Evolutionary conservation across 2,797 vertebrate species (phyloP), one percentile per base, ranked within the genome.

Genomic region (Acanthopagrus latus): DNA sequence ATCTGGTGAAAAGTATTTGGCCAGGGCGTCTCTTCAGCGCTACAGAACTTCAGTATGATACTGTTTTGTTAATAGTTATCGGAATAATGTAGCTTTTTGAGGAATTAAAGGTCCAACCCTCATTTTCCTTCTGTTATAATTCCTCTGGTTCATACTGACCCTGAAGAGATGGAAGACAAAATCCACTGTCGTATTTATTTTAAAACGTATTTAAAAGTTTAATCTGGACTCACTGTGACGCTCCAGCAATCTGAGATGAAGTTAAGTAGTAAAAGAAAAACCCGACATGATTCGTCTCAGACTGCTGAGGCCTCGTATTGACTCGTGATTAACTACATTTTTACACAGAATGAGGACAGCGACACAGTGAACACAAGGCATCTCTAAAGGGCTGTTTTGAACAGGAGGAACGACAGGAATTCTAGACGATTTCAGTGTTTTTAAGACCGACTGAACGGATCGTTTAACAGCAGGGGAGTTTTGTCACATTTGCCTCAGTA

Each of bases 401-500:
- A 67, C 10, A 43, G 21, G 17, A 46, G 20, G 41, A n/a, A 14
- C 2, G 7, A n/a, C 11, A n/a, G 33, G 6, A 18, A 14, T 21
- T 2, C 2, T 10, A 47, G 29, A 43, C 12, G 3, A 17, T 41
- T 21, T 23, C 46, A 38, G n/a, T 21, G 25, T 33, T 58, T 38
- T 69, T 7, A 20, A 67, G 21, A 20, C 27, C 2, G 51, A 46
- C 21, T 48, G 47, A 71, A 43, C 11, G 2, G 18, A 3, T 25
- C 57, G 21, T 25, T 46, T 38, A 48, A 51, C 60, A 51, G 58
- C n/a, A 21, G 17, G 23, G 41, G 74, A 46, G n/a, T 16, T 71
- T 59, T 65, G 69, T 64, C 27, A 20, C 50, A 52, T 6, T 27
- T 76, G 64, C 52, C 50, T 79, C 52, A 38, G 58, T 57, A 3